Evolutionary conservation across 1,140 invertebrate species (phyloP).

Genomic region (Drosophila ambigua): DNA sequence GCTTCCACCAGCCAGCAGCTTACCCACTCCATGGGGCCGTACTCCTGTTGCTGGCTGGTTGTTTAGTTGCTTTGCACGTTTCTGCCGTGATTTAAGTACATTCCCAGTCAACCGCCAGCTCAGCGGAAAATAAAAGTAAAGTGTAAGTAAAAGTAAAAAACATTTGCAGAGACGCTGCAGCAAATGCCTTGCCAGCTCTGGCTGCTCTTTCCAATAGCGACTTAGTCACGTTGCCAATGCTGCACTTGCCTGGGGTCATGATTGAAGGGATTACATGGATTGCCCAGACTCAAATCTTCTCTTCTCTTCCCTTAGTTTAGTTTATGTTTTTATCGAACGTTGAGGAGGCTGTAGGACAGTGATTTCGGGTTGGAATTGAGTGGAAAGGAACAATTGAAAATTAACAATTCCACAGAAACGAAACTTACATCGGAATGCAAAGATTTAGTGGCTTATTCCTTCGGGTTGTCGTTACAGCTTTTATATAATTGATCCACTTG

Average conservation of each 20-base stretch:
- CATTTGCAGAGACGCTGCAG: constrained; percentile 42
- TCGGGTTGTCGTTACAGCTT: too few relatives aligned
- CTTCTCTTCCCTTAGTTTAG: not conserved
- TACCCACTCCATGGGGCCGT: not conserved
- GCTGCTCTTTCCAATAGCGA: constrained; percentile 31
- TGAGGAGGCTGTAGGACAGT: too few relatives aligned
- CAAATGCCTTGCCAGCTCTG: constrained; percentile 27
- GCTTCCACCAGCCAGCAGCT: constrained; percentile 8
- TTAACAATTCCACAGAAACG: too few relatives aligned
- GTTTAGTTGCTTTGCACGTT: constrained; percentile 49
- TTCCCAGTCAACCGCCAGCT: constrained; percentile 7
- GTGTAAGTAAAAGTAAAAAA: constrained; percentile 37
- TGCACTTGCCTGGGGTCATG: constrained; percentile 16
- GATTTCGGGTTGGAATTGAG: too few relatives aligned
- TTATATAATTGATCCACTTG: too few relatives aligned
- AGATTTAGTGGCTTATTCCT: too few relatives aligned
- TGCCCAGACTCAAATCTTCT: not conserved
- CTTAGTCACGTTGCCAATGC: constrained; percentile 44
- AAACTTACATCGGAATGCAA: too few relatives aligned
- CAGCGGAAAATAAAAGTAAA: constrained; percentile 2
- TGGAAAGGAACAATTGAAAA: too few relatives aligned
- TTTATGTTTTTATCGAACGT: too few relatives aligned
- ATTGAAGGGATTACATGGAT: constrained; percentile 7
- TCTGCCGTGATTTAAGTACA: constrained; percentile 43
- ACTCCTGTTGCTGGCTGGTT: constrained; percentile 13